phyloP scores from a whole-genome alignment of 2,113 vertebrate genomes.

The Panthera uncia region DNA sequence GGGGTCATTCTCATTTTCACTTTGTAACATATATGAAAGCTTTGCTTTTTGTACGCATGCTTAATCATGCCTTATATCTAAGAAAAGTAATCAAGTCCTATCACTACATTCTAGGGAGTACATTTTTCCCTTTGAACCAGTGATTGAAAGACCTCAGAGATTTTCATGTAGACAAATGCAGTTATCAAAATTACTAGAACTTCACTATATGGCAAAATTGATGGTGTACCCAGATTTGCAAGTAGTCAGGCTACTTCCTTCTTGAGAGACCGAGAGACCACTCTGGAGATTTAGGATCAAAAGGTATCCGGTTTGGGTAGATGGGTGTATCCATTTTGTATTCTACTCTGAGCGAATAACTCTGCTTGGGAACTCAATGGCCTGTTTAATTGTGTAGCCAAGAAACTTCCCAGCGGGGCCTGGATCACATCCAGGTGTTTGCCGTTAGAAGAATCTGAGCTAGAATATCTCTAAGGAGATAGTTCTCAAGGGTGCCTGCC shows the following conservation, averaged over 20 bases:
- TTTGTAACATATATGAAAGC: neutral
- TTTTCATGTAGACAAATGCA: neutral
- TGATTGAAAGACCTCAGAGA: neutral
- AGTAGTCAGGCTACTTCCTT: neutral
- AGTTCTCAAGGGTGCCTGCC: neutral
- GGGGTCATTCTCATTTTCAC: neutral
- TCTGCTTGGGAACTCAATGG: neutral
- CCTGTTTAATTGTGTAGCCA: neutral
- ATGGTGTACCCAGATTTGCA: neutral
- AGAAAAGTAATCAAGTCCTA: neutral
- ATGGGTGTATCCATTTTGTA: neutral
- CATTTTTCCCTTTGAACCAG: neutral
- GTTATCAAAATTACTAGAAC: neutral
- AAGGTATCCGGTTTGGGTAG: neutral
- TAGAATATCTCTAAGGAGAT: neutral
- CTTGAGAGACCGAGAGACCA: neutral
- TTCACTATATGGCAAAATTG: neutral
- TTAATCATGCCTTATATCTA: neutral
- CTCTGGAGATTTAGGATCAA: neutral
- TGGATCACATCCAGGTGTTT: neutral
- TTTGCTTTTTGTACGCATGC: neutral
- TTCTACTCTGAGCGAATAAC: neutral
- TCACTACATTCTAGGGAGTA: neutral
- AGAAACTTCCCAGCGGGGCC: neutral
- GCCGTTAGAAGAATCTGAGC: neutral